Evolutionary conservation across 1,140 invertebrate species (phyloP), one percentile per base, ranked within the genome.

Genomic region (Bombus vancouverensis): DNA sequence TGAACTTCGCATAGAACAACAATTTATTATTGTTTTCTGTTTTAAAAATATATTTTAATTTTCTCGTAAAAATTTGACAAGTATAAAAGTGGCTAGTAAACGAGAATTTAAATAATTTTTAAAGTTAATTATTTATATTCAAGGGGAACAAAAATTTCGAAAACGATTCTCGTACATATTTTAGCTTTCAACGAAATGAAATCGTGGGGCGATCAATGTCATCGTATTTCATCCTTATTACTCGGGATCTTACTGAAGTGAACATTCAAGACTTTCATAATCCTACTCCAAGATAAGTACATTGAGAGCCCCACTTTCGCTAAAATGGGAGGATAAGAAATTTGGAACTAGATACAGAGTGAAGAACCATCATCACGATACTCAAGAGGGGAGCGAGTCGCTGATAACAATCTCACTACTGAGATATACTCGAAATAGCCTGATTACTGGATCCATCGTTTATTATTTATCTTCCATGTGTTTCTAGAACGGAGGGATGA

Each of bases 191-290:
- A 34, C n/a, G 9, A 42, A 42, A 85, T 79, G 83, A 85, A 80
- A 78, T 70, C 18, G 25, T 32, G 39, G 8, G n/a, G 22, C 32
- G 42, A 82, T 34, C 80, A 82, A 32, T 66, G 32, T 44, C 53
- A 42, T n/a, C 42, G 34, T 39, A 18, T 53, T 6, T 57, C 53
- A 62, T 72, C 57, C 53, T 78, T 44, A 71, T 65, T 80, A 71
- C 76, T 47, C 28, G 47, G 28, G 34, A 62, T 85, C 83, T 79
- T 80, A 85, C 66, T 6, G 78, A 79, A 80, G 75, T 62, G 83
- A 71, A 70, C 76, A 79, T 85, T 79, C 76, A 72, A 78, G 85
- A 87, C 76, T 84, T 87, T 84, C 80, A 73, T 89, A 87, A 89
- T 89, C 77, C 72, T 59, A n/a, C 81, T 34, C 75, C 42, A 28